These are phyloP conservation scores for Melinopterus prodromus DNA, from an alignment of 2,888 invertebrate species.

Conservation along the genomic window DNA sequence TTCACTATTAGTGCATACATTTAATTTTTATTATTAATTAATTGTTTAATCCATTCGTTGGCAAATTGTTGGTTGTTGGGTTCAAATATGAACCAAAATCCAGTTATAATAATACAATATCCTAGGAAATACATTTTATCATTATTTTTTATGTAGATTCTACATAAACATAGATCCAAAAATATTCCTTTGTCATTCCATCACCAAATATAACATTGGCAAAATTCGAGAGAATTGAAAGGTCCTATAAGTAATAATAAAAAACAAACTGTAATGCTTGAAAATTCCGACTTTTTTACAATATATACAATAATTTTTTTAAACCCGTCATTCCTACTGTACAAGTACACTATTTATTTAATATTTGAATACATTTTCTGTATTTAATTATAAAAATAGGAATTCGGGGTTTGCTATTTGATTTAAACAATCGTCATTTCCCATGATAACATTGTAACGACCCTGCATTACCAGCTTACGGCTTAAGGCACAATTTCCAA, in stretches of 20 bases:
- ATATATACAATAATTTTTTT: background rate
- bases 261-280: background rate
- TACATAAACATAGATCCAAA: background rate
- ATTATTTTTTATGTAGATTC: background rate
- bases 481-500: conserved; percentile 4
- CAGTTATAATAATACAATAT: background rate
- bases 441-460: background rate
- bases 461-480: background rate
- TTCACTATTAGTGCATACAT: too few relatives aligned
- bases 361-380: too few relatives aligned
- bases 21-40: background rate
- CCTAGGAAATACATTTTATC: background rate
- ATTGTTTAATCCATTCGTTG: background rate
- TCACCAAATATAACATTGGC: background rate
- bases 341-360: too few relatives aligned
- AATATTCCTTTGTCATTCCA: background rate
- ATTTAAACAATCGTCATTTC: background rate
- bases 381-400: too few relatives aligned
- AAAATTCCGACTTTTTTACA: background rate
- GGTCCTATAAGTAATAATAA: background rate
- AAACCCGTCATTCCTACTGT: too few relatives aligned
- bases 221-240: background rate
- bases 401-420: background rate
- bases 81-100: background rate
- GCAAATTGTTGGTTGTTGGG: background rate